Evolutionary conservation across 2,113 vertebrate genomes (phyloP), one percentile per base, ranked within the genome.

Genomic region (Brachyhypopomus gauderio): DNA sequence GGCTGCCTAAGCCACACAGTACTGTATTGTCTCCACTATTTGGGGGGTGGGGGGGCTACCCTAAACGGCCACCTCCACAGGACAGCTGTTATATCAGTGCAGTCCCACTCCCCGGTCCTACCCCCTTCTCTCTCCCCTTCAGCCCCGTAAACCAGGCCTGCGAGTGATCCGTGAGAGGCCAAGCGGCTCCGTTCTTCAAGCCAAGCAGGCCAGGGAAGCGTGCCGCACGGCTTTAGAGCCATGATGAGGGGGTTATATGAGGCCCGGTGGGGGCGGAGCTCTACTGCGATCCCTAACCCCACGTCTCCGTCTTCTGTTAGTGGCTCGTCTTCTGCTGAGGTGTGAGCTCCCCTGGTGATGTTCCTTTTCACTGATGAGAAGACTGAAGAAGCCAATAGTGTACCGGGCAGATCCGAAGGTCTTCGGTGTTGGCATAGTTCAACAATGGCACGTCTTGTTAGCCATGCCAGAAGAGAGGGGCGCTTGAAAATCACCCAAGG

Each of bases 381-480:
- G 60, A 67, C 9, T n/a, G 63, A 22, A 78, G 66, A 25, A 66
- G 36, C 72, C 25, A 4, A 4, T 4, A 67, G 67, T 70, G 52
- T 30, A 3, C 72, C 3, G 20, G 9, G 19, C 59, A 78, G 38
- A 70, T 64, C 64, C 62, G 34, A 12, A 78, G 48, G 67, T 14
- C 34, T 76, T 11, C 34, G 14, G n/a, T 16, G 27, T 56, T n/a
- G 30, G 48, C 16, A 16, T 55, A 48, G 56, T 70, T 76, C 70
- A 81, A 78, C 72, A 55, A 19, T 74, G 66, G 34, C n/a, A n/a
- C 25, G 70, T 62, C 84, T 76, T 58, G 60, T 82, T 82, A 75
- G 3, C 41, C 38, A 48, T 12, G 12, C 8, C 1, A 74, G 79
- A 3, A 73, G 9, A 34, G 25, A 34, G 25, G 34, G 4, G 34